Evolutionary conservation across 2,797 vertebrate species (phyloP).

Genomic region (Nannoperca obscura): DNA sequence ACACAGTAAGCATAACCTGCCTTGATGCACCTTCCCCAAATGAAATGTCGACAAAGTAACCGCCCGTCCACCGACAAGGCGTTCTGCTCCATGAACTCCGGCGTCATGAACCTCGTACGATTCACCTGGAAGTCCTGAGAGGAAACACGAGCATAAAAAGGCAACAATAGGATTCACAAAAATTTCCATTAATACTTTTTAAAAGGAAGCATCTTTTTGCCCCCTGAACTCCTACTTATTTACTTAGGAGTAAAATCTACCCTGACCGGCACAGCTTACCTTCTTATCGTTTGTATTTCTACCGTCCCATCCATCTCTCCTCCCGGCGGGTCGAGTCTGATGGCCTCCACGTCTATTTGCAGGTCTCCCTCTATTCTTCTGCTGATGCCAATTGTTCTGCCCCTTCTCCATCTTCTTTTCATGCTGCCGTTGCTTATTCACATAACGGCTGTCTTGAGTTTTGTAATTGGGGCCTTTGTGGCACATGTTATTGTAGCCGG

Average conservation of each 20-base stretch:
- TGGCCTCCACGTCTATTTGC: background rate
- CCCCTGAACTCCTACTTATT: background rate
- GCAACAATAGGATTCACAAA: background rate
- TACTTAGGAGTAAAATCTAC: background rate
- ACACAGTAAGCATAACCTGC: slow-evolving; percentile 51
- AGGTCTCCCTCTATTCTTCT: background rate
- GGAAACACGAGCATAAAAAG: slow-evolving; percentile 6
- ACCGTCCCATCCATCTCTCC: background rate
- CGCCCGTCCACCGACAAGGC: slow-evolving; percentile 89
- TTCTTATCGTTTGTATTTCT: background rate
- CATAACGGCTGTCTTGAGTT: background rate
- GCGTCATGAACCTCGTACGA: slow-evolving; percentile 85
- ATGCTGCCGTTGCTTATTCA: slow-evolving; percentile 15
- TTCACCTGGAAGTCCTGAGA: slow-evolving; percentile 58
- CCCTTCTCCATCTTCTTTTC: background rate
- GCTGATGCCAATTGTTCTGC: background rate
- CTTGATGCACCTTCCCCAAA: slow-evolving; percentile 91
- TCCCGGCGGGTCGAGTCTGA: background rate
- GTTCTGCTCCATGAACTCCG: slow-evolving; percentile 93
- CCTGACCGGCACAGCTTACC: slow-evolving; percentile 28
- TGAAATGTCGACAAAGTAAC: slow-evolving; percentile 91
- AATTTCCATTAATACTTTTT: background rate
- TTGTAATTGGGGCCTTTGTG: slow-evolving; percentile 10
- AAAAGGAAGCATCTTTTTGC: background rate
- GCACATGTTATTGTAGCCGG: background rate